Conservation (phyloP, 1,140 invertebrate species). For the Eurosta solidaginis region DNA sequence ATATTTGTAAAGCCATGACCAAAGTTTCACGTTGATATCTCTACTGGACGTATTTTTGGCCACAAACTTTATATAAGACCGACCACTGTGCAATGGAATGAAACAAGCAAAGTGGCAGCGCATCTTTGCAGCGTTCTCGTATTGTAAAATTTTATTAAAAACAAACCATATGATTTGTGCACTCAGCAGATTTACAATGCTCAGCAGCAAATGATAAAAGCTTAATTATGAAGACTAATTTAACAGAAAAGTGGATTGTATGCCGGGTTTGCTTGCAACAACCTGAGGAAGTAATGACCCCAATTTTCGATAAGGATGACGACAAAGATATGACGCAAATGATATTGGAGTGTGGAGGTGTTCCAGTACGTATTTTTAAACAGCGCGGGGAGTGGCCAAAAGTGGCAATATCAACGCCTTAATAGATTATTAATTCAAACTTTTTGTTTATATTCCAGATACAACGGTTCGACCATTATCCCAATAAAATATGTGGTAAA, state of each 20-base stretch:
- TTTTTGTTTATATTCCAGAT: conserved; percentile 42
- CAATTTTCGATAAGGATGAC: conserved; percentile 52
- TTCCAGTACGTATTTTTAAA: conserved; percentile 49
- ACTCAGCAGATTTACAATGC: no score
- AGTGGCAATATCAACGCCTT: not conserved
- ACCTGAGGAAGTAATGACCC: conserved; percentile 51
- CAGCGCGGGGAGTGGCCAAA: not conserved
- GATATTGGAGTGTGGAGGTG: conserved; percentile 55
- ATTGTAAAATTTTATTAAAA: conserved; percentile 25
- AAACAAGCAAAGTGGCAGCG: not conserved
- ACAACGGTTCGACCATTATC: conserved; percentile 55
- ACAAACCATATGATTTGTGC: not conserved
- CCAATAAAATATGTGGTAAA: conserved; percentile 53
- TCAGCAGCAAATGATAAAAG: conserved; percentile 14
- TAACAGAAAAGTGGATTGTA: conserved; percentile 54
- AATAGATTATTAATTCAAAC: not conserved
- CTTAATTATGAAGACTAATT: conserved; percentile 27
- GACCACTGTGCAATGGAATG: no score
- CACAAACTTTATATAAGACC: no score
- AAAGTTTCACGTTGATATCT: no score
- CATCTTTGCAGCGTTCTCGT: conserved; percentile 23
- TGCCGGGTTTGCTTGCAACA: conserved; percentile 53
- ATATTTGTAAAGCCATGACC: no score
- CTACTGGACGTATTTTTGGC: no score
- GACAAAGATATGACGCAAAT: conserved; percentile 55